Percentiles rank a stretch among this genome's conserved stretches.
These are phyloP conservation scores for Drosophila grimshawi DNA, from an alignment of 1,140 invertebrate genomes.

Conservation along the genomic window DNA sequence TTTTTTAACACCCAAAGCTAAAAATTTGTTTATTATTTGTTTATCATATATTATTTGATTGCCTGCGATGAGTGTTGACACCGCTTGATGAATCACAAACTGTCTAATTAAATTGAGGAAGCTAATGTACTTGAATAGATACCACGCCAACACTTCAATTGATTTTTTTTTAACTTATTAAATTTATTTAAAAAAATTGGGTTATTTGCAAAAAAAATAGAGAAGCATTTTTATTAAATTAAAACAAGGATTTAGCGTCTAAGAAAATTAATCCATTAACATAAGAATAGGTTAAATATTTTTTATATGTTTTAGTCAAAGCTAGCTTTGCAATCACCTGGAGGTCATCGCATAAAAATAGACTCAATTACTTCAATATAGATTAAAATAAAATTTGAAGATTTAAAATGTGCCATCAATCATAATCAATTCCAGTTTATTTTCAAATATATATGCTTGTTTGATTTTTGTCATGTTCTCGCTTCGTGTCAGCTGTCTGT, in stretches of 20 bases:
- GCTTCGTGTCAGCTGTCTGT: constrained; percentile 59
- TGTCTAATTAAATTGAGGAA: constrained; percentile 23
- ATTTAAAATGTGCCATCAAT: constrained; percentile 1
- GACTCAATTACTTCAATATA: not conserved
- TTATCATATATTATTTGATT: constrained; percentile 29
- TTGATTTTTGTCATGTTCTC: constrained; percentile 50
- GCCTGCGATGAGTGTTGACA: constrained; percentile 23
- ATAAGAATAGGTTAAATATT: not conserved
- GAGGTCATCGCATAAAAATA: not conserved
- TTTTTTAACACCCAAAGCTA: constrained; percentile 1
- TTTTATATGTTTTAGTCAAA: no score
- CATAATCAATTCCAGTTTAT: constrained; percentile 9
- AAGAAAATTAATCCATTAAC: no score
- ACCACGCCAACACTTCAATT: not conserved
- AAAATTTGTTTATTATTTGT: constrained; percentile 38
- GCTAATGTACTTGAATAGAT: constrained; percentile 1
- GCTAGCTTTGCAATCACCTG: not conserved
- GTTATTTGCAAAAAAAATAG: no score
- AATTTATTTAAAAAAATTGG: no score
- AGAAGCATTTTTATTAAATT: no score
- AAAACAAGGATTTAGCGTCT: no score
- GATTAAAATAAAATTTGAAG: not conserved
- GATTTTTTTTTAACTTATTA: not conserved
- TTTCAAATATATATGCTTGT: constrained; percentile 29
- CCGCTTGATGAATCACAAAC: constrained; percentile 29